Evolutionary conservation across 2,888 invertebrate genomes (phyloP), one percentile per base, ranked within the genome.

Genomic region (Ormyrus thymus): DNA sequence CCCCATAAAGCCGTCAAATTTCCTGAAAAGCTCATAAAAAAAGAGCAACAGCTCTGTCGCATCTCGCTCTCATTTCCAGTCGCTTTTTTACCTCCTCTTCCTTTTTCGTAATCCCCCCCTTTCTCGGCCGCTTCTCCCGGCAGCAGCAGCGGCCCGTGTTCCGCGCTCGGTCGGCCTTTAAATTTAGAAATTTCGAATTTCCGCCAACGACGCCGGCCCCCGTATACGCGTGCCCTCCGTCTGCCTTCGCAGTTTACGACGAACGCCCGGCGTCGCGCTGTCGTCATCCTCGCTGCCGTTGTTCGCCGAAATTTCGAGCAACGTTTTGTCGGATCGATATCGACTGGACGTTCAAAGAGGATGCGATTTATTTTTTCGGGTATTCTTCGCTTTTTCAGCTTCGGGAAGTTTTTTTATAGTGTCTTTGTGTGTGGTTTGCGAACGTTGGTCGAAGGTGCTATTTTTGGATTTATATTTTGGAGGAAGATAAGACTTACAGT

Each of bases 121-220:
- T 59, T 68, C 61, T 48, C 6, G n/a, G 46, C 55, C 75, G 15
- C 58, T 29, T 50, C 61, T 69, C 46, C 46, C 76, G 64, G 66
- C 51, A 80, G 73, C 72, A 74, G 71, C 53, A 80, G 73, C 72
- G 74, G 71, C 53, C 53, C 55, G 45, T 48, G 56, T 72, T 76
- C 81, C 72, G 62, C 68, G 73, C 66, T 59, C 76, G 76, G 48
- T 51, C 72, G 65, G 64, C 46, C 70, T 81, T 81, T 81, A 80
- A 81, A 81, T 79, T 81, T 81, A 81, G 81, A 81, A 81, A 79
- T 81, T 81, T 81, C 79, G 79, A 81, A 81, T 81, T 81, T 79
- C 81, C 81, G 79, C 76, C 29, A 29, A 79, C 79, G 79, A 76
- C 79, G 79, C 79, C 79, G 80, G 75, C 71, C 55, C 62, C 3